A percentile compares a stretch with the other conserved stretches of the same genome.
These are phyloP conservation scores for Drosophila acutilabella DNA, from an alignment of 2,888 invertebrate genomes.

Conservation along the genomic window DNA sequence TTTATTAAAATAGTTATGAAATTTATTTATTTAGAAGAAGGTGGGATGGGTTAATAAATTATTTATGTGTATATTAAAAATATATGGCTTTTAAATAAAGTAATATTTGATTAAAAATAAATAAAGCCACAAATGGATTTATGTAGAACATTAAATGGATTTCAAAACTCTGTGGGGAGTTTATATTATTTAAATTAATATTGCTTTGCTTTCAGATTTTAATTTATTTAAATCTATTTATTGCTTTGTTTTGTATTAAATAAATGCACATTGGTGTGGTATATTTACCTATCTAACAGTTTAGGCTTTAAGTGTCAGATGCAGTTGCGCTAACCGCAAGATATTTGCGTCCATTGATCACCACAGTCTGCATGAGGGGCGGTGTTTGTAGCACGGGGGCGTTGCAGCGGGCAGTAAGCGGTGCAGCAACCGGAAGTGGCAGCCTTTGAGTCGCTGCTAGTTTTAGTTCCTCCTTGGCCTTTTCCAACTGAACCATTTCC, in stretches of 20 bases:
- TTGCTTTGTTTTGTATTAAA: background rate
- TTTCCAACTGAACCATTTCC: background rate
- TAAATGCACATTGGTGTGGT: background rate
- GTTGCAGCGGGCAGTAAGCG: background rate
- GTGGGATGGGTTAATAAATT: no score
- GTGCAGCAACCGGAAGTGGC: background rate
- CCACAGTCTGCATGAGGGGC: slow-evolving; percentile 59
- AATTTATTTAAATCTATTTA: background rate
- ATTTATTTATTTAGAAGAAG: no score
- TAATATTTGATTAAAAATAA: no score
- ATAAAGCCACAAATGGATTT: no score
- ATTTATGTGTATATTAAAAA: no score
- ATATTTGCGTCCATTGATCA: slow-evolving; percentile 58
- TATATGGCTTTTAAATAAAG: no score
- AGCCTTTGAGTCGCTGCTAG: background rate
- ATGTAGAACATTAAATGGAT: no score
- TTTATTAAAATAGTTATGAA: no score
- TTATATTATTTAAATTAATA: no score
- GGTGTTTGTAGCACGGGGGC: slow-evolving; percentile 30
- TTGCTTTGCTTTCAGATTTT: no score
- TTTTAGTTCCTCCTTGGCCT: background rate
- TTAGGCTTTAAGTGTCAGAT: slow-evolving; percentile 1
- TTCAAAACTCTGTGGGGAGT: no score
- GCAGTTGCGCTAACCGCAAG: slow-evolving; percentile 58
- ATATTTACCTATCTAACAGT: background rate